Evolutionary conservation across 2,888 invertebrate genomes (phyloP).

Genomic region (Zeuzera pyrina): DNA sequence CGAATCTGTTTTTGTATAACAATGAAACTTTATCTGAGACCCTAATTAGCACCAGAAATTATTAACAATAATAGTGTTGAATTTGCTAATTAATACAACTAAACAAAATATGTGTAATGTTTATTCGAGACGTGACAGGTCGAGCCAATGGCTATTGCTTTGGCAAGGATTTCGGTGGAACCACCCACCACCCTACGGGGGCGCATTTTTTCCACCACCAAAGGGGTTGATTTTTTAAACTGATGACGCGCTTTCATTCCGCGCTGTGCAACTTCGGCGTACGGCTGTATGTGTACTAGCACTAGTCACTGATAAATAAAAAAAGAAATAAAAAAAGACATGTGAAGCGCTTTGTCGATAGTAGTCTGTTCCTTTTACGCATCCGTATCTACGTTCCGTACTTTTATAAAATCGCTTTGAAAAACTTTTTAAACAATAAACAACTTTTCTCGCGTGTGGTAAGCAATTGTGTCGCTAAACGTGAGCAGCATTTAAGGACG

Average conservation of each 20-base stretch:
- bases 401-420: conserved; percentile 29
- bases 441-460: conserved; percentile 23
- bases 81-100: too few relatives aligned
- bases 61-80: too few relatives aligned
- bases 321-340: conserved; percentile 51
- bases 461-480: conserved; percentile 13
- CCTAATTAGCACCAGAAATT: too few relatives aligned
- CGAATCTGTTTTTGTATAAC: too few relatives aligned
- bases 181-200: conserved; percentile 52
- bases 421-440: conserved; percentile 34
- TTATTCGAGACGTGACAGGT: conserved; percentile 72
- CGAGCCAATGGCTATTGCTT: conserved; percentile 65
- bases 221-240: conserved; percentile 75
- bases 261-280: conserved; percentile 70
- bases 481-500: conserved; percentile 1
- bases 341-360: conserved; percentile 63
- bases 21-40: too few relatives aligned
- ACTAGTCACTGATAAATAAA: conserved; percentile 60
- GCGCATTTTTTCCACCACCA: conserved; percentile 66
- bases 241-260: conserved; percentile 75
- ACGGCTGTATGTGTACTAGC: conserved; percentile 51
- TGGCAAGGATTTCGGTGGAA: conserved; percentile 68
- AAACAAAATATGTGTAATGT: too few relatives aligned
- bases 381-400: conserved; percentile 45
- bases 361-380: conserved; percentile 56